Percentiles rank a stretch among this genome's conserved stretches.
phyloP scores from a whole-genome alignment of 2,888 invertebrate genomes.

The Lasioglossum villosulum region DNA sequence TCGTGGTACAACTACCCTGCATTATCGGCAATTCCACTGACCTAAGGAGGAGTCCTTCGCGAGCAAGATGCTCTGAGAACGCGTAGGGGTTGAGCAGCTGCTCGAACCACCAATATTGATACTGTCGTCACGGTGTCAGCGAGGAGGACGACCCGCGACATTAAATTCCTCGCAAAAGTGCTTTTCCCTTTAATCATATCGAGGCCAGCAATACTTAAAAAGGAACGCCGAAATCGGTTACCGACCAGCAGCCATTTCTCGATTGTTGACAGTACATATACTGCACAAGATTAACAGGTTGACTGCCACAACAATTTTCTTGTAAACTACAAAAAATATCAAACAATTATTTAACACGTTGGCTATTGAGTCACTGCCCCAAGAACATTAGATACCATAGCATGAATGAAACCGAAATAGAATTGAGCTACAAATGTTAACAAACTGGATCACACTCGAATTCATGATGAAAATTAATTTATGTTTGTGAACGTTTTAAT shows the following conservation, averaged over 20 bases:
- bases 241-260: background rate
- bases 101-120: conserved; percentile 69
- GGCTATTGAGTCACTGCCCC: background rate
- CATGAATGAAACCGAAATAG: background rate
- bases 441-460: background rate
- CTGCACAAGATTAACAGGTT: background rate
- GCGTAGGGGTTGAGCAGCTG: conserved; percentile 79
- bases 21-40: conserved; percentile 65
- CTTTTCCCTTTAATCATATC: conserved; percentile 29
- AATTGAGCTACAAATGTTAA: background rate
- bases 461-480: no score
- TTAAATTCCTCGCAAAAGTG: conserved; percentile 39
- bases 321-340: background rate
- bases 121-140: conserved; percentile 38
- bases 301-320: background rate
- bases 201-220: background rate
- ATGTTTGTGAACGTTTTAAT: no score
- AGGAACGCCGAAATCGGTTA: background rate
- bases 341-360: background rate
- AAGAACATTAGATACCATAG: background rate
- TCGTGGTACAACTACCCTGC: conserved; percentile 57
- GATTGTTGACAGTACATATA: background rate
- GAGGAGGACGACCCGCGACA: conserved; percentile 8
- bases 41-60: conserved; percentile 56
- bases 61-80: conserved; percentile 61